Conservation (phyloP, 2,888 invertebrate species). For the Synanthedon tipuliformis region DNA sequence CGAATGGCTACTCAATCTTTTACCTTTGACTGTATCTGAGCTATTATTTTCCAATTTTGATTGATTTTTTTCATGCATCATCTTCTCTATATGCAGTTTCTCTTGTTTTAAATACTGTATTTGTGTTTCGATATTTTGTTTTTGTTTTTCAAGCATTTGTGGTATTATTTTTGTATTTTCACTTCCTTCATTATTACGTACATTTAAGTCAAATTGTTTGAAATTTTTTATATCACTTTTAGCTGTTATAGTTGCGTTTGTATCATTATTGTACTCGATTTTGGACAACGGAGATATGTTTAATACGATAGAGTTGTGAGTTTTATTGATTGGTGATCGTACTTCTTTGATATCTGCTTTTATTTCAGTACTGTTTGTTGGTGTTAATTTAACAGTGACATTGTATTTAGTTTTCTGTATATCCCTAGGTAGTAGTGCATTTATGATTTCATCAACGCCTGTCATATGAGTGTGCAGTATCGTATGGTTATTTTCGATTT, state of each 20-base stretch:
- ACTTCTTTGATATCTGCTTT: constrained; percentile 47
- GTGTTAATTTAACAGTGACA: constrained; percentile 46
- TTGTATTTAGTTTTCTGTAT: constrained; percentile 23
- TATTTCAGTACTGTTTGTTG: constrained; percentile 31
- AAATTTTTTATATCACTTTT: too few species aligned
- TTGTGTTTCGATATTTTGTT: constrained; percentile 33
- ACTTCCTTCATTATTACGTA: constrained; percentile 21
- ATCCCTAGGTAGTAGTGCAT: constrained; percentile 9
- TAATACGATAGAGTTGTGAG: constrained; percentile 44
- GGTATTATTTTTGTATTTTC: constrained; percentile 12
- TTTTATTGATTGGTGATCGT: constrained; percentile 52
- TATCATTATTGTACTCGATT: constrained; percentile 29
- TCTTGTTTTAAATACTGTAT: constrained; percentile 31
- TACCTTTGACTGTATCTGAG: too few species aligned
- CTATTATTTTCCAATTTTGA: too few species aligned
- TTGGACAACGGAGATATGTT: constrained; percentile 55
- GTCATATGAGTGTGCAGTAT: constrained; percentile 7
- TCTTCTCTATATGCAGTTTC: constrained; percentile 5
- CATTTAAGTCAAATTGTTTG: too few species aligned
- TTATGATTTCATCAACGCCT: constrained; percentile 23
- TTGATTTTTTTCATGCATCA: neutral
- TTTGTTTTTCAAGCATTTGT: constrained; percentile 20
- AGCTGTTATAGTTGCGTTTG: constrained; percentile 3
- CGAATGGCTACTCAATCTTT: too few species aligned
- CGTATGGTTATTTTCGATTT: neutral